Evolutionary conservation across 2,888 invertebrate genomes (phyloP).

Genomic region (Hirtodrosophila confusa): DNA sequence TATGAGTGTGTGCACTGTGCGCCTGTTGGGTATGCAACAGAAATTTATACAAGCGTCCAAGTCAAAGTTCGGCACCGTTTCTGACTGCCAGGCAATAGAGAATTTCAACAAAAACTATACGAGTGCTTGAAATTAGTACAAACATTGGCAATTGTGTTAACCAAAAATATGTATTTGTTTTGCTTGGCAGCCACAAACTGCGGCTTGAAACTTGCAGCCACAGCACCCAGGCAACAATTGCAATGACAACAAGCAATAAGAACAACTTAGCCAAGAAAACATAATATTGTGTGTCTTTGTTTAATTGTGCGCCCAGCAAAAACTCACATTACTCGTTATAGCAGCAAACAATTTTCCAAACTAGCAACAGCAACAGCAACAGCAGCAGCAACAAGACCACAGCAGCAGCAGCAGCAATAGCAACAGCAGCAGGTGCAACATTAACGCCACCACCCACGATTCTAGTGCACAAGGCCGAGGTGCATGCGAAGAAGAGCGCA

Average conservation of each 20-base stretch:
- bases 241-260: slow-evolving; percentile 4
- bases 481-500: slow-evolving; percentile 68
- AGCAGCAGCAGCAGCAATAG: slow-evolving; percentile 22
- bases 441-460: slow-evolving; percentile 64
- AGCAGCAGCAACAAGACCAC: slow-evolving; percentile 49
- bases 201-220: background rate
- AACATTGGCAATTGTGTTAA: no score
- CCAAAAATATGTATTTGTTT: background rate
- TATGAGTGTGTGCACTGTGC: slow-evolving; percentile 18
- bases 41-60: slow-evolving; percentile 6
- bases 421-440: slow-evolving; percentile 23
- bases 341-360: slow-evolving; percentile 81
- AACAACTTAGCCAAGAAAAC: background rate
- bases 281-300: slow-evolving; percentile 34
- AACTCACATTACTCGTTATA: slow-evolving; percentile 82
- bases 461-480: slow-evolving; percentile 78
- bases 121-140: background rate
- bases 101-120: background rate
- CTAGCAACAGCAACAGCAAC: slow-evolving; percentile 68
- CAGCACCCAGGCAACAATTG: background rate
- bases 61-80: slow-evolving; percentile 1
- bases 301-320: slow-evolving; percentile 55
- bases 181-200: background rate
- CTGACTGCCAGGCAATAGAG: background rate
- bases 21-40: slow-evolving; percentile 35